Evolutionary conservation across 2,113 vertebrate genomes (phyloP).

Genomic region (Anser cygnoides): DNA sequence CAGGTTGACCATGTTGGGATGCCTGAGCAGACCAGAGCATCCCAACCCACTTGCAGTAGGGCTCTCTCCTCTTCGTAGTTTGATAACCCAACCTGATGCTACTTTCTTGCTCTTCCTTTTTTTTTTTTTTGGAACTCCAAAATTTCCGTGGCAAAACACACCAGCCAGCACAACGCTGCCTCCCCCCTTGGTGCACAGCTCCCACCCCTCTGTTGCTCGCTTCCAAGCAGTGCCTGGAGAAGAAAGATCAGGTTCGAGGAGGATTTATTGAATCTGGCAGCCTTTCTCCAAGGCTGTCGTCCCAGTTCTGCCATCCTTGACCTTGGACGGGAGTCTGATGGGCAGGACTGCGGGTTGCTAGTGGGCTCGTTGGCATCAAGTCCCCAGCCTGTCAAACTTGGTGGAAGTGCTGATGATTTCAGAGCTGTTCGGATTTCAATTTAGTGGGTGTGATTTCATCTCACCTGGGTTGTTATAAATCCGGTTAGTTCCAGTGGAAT

Average conservation of each 20-base stretch:
- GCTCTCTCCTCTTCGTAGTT: not conserved
- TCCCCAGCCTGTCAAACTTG: not conserved
- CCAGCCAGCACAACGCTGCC: rapidly evolving
- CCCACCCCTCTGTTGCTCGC: rapidly evolving
- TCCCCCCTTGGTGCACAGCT: not conserved
- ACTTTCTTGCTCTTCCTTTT: not conserved
- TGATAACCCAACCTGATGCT: not conserved
- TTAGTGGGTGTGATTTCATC: not conserved
- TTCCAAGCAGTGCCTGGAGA: not conserved
- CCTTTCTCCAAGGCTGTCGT: not conserved
- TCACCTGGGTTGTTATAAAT: not conserved
- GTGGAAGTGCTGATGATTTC: not conserved
- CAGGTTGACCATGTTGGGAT: not conserved
- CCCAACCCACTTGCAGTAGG: not conserved
- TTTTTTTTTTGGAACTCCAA: not conserved
- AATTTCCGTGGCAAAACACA: not conserved
- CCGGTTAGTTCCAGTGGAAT: not conserved
- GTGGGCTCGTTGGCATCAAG: not conserved
- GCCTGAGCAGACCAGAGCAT: not conserved
- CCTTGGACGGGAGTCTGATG: constrained; percentile 10
- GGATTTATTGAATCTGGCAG: constrained; percentile 43
- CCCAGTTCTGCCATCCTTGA: not conserved
- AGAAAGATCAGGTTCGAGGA: not conserved
- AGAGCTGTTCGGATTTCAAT: not conserved
- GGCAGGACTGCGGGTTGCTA: constrained; percentile 3